Base-by-base conservation (phyloP, 2,113 vertebrate genomes). In the Carassius auratus region DNA sequence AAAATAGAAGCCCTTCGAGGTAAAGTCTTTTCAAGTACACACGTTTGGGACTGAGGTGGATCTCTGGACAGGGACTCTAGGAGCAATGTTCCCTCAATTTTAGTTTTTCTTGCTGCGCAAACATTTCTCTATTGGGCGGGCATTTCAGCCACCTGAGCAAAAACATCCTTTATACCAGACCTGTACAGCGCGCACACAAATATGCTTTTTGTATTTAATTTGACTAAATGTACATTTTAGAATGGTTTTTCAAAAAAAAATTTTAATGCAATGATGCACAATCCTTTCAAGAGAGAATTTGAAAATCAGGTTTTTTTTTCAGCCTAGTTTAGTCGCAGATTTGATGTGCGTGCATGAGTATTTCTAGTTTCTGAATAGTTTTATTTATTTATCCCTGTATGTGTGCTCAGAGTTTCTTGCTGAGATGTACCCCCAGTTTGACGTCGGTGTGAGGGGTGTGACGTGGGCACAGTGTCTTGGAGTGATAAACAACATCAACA, bases 1-100 rank as follows among this genome's bases (percentile, higher is more conserved):
- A 86, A 82, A 71, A 69, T 88, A 19, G 87, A 88, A 52, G 87
- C 87, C 61, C 62, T 88, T 48, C 57, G 87, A 86, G 87, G 87
- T 88, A 42, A 64, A 14, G 15, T 42, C 21, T 23, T 6, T 75
- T 50, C 9, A 3, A 3, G 64, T 3, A 8, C 19, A 8, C 0
- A 9, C 8, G 57, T 59, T 59, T 59, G 57, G 57, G 57, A 59
- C 57, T 59, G 19, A 8, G 19, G 57, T 59, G 19, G 57, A 21
- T 59, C 57, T 59, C 55, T 59, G 55, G 52, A 55, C 15, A 57
- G 55, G 55, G 52, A 55, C 52, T 17, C 50, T 52, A 14, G 26
- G 26, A 26, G 26, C 26, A 26, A 26, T 26, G 26, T 26, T 26
- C 30, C 30, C 30, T 30, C 30, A 26, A 26, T 26, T 26, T 26